Base-by-base conservation (phyloP, 2,888 invertebrate genomes). In the Dicyrtoma fusca region DNA sequence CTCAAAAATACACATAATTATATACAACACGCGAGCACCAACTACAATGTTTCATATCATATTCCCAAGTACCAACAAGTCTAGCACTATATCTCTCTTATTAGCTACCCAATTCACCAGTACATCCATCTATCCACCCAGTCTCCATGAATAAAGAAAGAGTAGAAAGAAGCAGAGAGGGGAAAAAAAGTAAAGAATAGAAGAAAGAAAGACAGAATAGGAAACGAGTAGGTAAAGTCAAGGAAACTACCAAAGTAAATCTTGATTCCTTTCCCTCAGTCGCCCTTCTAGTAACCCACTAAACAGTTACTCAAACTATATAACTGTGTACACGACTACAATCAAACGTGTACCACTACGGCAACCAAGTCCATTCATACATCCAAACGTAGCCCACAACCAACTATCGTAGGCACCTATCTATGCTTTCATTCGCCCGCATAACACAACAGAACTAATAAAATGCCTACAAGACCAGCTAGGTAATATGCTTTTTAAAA, bases 141-240 rank as follows among this genome's bases (percentile, higher is more conserved):
- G 19, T 19, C 3, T 17, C 3, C n/a, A 17, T 17, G 19, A 51
- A 51, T 51, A 51, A 34, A 34, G 34, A 34, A 34, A 34, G 34
- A 34, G 4, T 3, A 34, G 34, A 34, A 8, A 34, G 34, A 5
- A 10, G 10, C 4, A n/a, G 17, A 51, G 19, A 51, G 10, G 10
- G 19, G 10, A 51, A 6, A 51, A 11, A 51, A 51, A 51, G 19
- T 14, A 25, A 13, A 59, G 13, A 13, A 59, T 11, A 34, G 17
- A 59, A 59, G 25, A 59, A 17, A 59, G 17, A 26, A 25, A 47
- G 47, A 63, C n/a, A 53, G 53, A 26, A 53, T 25, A 57, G 69
- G 42, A 69, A 44, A 44, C 11, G 44, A 69, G 45, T 57, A 17
- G 61, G 34, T 53, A 53, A 53, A 53, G 53, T 53, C 53, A 53